Conservation (phyloP, 2,888 invertebrate species). For the Pelosia muscerda region DNA sequence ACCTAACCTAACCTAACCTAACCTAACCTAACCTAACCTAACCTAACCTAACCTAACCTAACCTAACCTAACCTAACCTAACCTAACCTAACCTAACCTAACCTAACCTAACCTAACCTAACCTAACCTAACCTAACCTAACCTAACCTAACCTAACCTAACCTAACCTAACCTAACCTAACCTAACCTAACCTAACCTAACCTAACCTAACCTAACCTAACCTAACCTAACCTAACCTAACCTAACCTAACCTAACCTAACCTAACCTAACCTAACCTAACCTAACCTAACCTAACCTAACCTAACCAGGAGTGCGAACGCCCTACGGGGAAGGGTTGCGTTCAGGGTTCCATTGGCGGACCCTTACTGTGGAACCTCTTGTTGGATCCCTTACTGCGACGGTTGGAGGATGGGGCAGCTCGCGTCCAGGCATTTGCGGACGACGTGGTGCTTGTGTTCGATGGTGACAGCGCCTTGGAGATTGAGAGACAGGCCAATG, state of each 20-base stretch:
- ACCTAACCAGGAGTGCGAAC: constrained; percentile 12
- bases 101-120: constrained; percentile 16
- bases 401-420: no score
- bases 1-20: constrained; percentile 16
- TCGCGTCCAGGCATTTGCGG: no score
- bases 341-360: no score
- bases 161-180: constrained; percentile 16
- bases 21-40: constrained; percentile 16
- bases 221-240: constrained; percentile 16
- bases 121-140: constrained; percentile 16
- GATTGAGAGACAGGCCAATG: no score
- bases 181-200: constrained; percentile 16
- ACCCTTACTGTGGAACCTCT: no score
- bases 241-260: constrained; percentile 15
- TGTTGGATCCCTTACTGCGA: no score
- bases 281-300: constrained; percentile 23
- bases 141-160: constrained; percentile 16
- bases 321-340: no score
- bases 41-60: constrained; percentile 16
- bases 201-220: constrained; percentile 16
- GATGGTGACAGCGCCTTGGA: no score
- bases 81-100: constrained; percentile 16
- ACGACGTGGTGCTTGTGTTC: no score
- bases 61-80: constrained; percentile 16
- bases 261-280: constrained; percentile 19